Evolutionary conservation across 2,888 invertebrate species (phyloP), one percentile per base, ranked within the genome.

Genomic region (Heliconius cydno): DNA sequence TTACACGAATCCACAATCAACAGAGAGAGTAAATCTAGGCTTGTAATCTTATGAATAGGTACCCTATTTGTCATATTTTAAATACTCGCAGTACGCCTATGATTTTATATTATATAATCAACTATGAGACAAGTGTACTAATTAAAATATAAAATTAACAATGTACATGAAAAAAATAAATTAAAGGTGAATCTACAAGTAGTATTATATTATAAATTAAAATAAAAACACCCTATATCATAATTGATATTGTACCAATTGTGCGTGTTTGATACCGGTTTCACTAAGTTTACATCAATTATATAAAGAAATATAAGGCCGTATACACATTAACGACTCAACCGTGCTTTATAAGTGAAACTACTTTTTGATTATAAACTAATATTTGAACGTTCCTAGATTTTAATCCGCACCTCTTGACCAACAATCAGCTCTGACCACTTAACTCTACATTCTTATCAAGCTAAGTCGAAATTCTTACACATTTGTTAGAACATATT

Each of bases 161-260:
- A 22, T 60, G 60, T 60, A 60, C 10, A 75, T 78, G 38, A 71
- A 15, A 80, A 30, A 30, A 84, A 83, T 80, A 84, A 86, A 88
- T 88, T 88, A 89, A 90, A 89, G 87, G 88, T 90, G 89, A 90
- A 90, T 87, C 85, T 84, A 87, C 84, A 82, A 81, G 78, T 60
- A 80, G 84, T 81, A 83, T 81, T 82, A 57, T 57, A 57, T 57
- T 70, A 70, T 46, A 70, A 46, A 70, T 70, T 41, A 80, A 82
- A 77, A 84, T 41, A 77, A 82, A 77, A 84, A 81, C 84, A 79
- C 84, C 41, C 70, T 70, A 77, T 82, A 82, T 84, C 79, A 80
- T 83, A 77, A 82, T 84, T 83, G 83, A 86, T 84, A 85, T 82
- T 76, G 83, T 82, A 84, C 83, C 74, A 85, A 79, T 91, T 92